phyloP scores from a whole-genome alignment of 1,140 invertebrate species.

The Olivierus martensii region DNA sequence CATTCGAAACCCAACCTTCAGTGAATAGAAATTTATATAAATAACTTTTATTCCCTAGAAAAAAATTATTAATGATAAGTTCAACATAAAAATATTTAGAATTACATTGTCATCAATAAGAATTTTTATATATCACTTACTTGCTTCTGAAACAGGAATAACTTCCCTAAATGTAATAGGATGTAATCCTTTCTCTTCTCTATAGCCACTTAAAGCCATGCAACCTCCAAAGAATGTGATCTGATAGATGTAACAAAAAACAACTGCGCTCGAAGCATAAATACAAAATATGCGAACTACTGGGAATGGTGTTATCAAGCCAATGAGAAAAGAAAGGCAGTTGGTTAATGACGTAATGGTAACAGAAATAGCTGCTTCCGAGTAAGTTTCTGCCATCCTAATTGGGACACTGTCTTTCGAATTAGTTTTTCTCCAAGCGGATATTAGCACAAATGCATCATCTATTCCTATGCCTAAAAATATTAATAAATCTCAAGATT shows the following conservation, averaged over 20 bases:
- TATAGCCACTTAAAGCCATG: conserved; percentile 74
- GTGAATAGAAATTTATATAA: too few species aligned
- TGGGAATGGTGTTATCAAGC: conserved; percentile 86
- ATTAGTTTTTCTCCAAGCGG: conserved; percentile 74
- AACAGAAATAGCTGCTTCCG: conserved; percentile 92
- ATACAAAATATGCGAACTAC: conserved; percentile 91
- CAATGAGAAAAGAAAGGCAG: conserved; percentile 89
- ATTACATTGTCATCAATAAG: too few species aligned
- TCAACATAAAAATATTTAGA: too few species aligned
- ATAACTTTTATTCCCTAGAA: too few species aligned
- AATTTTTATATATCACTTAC: too few species aligned
- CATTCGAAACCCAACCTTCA: too few species aligned
- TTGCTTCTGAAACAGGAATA: too few species aligned
- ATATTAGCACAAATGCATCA: conserved; percentile 91
- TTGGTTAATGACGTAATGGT: conserved; percentile 95
- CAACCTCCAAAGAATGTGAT: conserved; percentile 85
- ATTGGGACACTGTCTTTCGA: conserved; percentile 62
- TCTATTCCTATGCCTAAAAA: conserved; percentile 85
- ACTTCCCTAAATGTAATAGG: conserved; percentile 28
- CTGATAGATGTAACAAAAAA: conserved; percentile 87
- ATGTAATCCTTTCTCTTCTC: conserved; percentile 67
- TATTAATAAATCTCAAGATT: too few species aligned
- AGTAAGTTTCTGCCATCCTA: conserved; percentile 71
- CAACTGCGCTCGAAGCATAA: conserved; percentile 81
- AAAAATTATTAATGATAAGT: too few species aligned